Evolutionary conservation across 2,797 vertebrate species (phyloP).

Genomic region (Propithecus deckenii): DNA sequence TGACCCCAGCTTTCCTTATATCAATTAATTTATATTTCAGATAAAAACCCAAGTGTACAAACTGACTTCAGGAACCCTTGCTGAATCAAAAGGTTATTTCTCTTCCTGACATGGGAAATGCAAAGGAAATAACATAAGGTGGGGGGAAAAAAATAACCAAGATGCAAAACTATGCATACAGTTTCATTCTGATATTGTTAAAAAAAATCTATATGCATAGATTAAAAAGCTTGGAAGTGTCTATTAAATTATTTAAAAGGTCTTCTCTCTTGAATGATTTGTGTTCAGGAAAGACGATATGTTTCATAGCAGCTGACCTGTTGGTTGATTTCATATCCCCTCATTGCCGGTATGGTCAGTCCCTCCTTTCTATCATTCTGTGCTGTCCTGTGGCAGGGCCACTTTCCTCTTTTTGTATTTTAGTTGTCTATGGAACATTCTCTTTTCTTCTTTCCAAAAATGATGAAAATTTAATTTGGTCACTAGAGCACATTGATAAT

Average conservation of each 20-base stretch:
- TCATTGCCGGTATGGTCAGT: not conserved
- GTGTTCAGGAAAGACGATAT: not conserved
- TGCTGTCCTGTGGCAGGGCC: accelerated
- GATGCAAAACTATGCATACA: not conserved
- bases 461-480: not conserved
- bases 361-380: not conserved
- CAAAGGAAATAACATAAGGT: not conserved
- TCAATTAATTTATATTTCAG: slow-evolving; percentile 14
- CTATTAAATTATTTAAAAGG: not conserved
- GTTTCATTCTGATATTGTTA: not conserved
- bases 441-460: slow-evolving; percentile 32
- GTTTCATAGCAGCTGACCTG: not conserved
- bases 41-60: not conserved
- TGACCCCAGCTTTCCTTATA: not conserved
- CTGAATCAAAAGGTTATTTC: not conserved
- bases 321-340: not conserved
- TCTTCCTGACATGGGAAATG: not conserved
- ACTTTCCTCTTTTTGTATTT: not conserved
- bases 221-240: not conserved
- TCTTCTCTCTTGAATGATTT: not conserved
- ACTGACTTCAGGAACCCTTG: not conserved
- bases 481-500: not conserved
- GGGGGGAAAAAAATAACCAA: not conserved
- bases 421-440: not conserved
- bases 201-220: not conserved